A percentile compares a stretch with the other conserved stretches of the same genome.
Evolutionary conservation across 2,888 invertebrate species (phyloP).

Genomic region (Labia minor): DNA sequence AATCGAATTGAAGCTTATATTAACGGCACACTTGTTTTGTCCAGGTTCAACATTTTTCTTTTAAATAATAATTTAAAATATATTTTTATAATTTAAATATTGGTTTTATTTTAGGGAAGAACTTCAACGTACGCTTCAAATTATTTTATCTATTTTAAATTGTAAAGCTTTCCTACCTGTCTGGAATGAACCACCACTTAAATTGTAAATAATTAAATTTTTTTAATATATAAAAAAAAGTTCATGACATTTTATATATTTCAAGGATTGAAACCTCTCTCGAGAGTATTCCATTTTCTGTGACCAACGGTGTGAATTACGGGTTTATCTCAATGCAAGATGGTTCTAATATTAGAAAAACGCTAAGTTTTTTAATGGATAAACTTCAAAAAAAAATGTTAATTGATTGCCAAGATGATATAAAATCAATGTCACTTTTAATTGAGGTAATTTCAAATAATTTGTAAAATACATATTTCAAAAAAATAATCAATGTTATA

Average conservation of each 20-base stretch:
- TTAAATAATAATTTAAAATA: background rate
- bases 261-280: slow-evolving; percentile 47
- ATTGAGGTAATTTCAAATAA: slow-evolving; percentile 34
- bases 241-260: slow-evolving; percentile 26
- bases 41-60: slow-evolving; percentile 22
- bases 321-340: slow-evolving; percentile 45
- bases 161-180: slow-evolving; percentile 58
- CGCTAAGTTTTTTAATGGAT: slow-evolving; percentile 48
- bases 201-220: slow-evolving; percentile 40
- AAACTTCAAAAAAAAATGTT: slow-evolving; percentile 55
- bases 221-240: slow-evolving; percentile 17
- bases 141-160: slow-evolving; percentile 53
- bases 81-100: slow-evolving; percentile 1
- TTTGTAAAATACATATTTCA: no score
- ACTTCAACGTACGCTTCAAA: slow-evolving; percentile 53
- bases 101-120: slow-evolving; percentile 46
- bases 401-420: slow-evolving; percentile 62
- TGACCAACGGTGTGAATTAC: slow-evolving; percentile 35
- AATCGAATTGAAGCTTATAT: slow-evolving; percentile 45
- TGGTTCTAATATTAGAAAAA: slow-evolving; percentile 57
- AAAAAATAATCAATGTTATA: no score
- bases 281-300: slow-evolving; percentile 38
- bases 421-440: slow-evolving; percentile 52
- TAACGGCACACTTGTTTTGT: slow-evolving; percentile 36
- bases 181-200: slow-evolving; percentile 51